Conservation (phyloP, 2,797 vertebrate species). For the Tokudaia tokunoshimensis region DNA sequence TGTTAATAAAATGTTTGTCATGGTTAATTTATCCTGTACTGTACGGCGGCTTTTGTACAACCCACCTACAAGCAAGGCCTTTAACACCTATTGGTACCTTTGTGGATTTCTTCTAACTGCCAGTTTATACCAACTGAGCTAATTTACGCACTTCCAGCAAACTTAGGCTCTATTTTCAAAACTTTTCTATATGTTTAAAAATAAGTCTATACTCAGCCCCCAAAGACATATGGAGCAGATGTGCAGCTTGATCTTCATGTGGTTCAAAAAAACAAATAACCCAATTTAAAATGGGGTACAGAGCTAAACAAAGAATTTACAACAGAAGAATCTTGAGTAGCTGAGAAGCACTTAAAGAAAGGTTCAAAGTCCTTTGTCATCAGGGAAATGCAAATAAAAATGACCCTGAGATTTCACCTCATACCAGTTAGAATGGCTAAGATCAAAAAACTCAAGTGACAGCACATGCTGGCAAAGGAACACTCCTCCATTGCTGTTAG, state of each 20-base stretch:
- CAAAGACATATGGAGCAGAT: not conserved
- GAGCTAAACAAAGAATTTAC: not conserved
- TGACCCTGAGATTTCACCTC: not conserved
- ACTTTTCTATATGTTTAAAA: not conserved
- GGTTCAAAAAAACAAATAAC: not conserved
- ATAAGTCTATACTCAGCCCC: not conserved
- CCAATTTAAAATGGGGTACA: not conserved
- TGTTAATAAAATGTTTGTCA: conserved; percentile 79
- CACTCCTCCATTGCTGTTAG: not conserved
- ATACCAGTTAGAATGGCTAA: not conserved
- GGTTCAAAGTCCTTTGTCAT: not conserved
- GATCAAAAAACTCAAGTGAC: not conserved
- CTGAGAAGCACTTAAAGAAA: not conserved
- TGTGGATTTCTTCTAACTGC: conserved; percentile 50
- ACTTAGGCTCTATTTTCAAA: not conserved
- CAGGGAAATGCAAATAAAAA: not conserved
- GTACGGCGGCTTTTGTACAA: conserved; percentile 67
- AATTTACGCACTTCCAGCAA: not conserved
- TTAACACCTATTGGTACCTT: conserved; percentile 42
- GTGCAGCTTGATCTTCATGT: not conserved
- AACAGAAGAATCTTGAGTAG: not conserved
- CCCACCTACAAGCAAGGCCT: conserved; percentile 61
- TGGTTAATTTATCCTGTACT: conserved; percentile 55
- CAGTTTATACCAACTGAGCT: not conserved
- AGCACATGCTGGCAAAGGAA: not conserved